These are phyloP conservation scores for Nothoprocta perdicaria DNA, from an alignment of 2,113 vertebrate species.

Conservation along the genomic window DNA sequence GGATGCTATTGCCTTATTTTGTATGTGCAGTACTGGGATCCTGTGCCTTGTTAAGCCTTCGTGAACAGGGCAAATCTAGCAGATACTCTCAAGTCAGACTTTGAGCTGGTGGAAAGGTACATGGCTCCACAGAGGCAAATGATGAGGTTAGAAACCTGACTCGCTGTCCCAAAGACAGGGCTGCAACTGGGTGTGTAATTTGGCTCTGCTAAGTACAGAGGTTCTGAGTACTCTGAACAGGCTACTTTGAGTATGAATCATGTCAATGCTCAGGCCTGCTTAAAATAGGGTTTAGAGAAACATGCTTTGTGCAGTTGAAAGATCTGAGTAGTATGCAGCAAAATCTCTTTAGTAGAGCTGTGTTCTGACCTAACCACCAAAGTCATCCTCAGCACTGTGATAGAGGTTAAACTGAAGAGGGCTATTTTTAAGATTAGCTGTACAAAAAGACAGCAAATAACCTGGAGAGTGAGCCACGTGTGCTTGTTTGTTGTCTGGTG, in stretches of 20 bases:
- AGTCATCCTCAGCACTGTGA: fast-evolving
- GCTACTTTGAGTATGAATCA: background rate
- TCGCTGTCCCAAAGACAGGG: background rate
- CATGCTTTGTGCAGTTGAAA: background rate
- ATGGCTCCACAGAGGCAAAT: background rate
- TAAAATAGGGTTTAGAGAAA: background rate
- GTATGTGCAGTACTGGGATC: background rate
- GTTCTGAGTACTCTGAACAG: background rate
- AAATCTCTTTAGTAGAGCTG: background rate
- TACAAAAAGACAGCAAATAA: background rate
- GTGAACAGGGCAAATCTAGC: background rate
- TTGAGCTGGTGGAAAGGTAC: background rate
- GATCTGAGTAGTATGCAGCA: background rate
- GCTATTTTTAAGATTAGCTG: background rate
- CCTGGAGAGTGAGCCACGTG: background rate
- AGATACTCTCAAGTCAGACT: background rate
- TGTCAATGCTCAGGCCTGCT: background rate
- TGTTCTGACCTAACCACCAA: background rate
- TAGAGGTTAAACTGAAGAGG: background rate
- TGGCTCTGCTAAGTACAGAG: background rate
- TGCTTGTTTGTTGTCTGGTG: background rate
- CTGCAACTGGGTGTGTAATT: background rate
- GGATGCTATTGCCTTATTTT: background rate
- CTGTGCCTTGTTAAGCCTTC: background rate
- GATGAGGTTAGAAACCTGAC: background rate